Conservation (phyloP, 92 coral and sea anemone species). For the Meandrina meandrites region DNA sequence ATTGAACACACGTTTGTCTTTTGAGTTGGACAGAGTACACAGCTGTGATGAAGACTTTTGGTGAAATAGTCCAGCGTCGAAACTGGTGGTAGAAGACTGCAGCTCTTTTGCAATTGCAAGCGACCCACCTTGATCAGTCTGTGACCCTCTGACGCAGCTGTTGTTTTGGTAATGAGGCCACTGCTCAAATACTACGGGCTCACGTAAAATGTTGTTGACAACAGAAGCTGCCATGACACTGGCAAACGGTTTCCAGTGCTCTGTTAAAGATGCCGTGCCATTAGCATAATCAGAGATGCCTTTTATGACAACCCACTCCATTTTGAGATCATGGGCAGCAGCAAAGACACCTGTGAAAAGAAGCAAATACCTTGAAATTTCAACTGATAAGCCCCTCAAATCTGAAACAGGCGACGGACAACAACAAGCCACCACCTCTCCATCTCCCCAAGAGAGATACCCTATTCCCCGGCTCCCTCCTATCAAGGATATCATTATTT, state of each 20-base stretch:
- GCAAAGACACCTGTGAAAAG: constrained; percentile 14
- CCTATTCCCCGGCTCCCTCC: too few species aligned
- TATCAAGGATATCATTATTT: too few species aligned
- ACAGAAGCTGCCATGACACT: constrained; percentile 66
- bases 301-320: constrained; percentile 59
- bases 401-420: background rate
- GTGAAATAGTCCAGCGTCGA: too few species aligned
- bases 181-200: constrained; percentile 22
- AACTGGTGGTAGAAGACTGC: background rate
- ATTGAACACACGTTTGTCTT: too few species aligned
- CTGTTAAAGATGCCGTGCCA: constrained; percentile 27
- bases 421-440: background rate
- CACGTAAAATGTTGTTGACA: constrained; percentile 44
- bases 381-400: too few species aligned
- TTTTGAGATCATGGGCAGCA: constrained; percentile 43
- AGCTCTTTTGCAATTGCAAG: background rate
- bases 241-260: constrained; percentile 48
- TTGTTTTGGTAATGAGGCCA: constrained; percentile 48
- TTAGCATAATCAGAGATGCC: constrained; percentile 59
- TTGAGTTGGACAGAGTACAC: too few species aligned
- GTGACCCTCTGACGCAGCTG: background rate
- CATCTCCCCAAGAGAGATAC: too few species aligned
- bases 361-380: background rate
- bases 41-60: too few species aligned
- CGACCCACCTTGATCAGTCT: constrained; percentile 2